phyloP scores from a whole-genome alignment of 2,113 vertebrate species.

The Nicator chloris region DNA sequence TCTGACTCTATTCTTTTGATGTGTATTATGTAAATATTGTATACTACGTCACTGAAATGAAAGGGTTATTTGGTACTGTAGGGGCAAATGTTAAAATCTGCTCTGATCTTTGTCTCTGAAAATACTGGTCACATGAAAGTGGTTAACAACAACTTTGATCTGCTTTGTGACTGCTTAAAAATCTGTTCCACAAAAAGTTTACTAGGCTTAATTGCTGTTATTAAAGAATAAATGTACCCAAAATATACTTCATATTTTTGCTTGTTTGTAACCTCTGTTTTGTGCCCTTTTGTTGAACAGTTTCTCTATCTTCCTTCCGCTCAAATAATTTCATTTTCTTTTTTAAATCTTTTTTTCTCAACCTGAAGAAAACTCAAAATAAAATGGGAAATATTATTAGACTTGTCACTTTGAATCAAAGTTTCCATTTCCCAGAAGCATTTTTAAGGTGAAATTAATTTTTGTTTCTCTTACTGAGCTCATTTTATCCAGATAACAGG shows the following conservation, averaged over 20 bases:
- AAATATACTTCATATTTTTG: background rate
- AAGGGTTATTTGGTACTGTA: background rate
- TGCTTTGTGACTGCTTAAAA: background rate
- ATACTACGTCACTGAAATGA: background rate
- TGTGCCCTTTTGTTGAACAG: background rate
- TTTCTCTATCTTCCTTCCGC: background rate
- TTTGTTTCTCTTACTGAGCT: background rate
- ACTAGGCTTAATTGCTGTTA: background rate
- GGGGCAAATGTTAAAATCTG: background rate
- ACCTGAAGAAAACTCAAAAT: background rate
- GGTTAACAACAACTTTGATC: background rate
- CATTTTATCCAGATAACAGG: background rate
- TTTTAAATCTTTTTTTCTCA: background rate
- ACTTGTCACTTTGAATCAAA: constrained; percentile 9
- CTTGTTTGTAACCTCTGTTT: background rate
- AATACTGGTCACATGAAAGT: background rate
- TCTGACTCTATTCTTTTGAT: background rate
- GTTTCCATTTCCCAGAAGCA: background rate
- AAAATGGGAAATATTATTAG: background rate
- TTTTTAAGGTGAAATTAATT: background rate
- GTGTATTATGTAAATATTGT: background rate
- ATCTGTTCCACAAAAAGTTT: background rate
- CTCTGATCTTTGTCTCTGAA: background rate
- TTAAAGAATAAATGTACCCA: background rate
- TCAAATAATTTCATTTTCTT: background rate